Evolutionary conservation across 2,888 invertebrate species (phyloP).

Genomic region (Carpatolechia fugitivella): DNA sequence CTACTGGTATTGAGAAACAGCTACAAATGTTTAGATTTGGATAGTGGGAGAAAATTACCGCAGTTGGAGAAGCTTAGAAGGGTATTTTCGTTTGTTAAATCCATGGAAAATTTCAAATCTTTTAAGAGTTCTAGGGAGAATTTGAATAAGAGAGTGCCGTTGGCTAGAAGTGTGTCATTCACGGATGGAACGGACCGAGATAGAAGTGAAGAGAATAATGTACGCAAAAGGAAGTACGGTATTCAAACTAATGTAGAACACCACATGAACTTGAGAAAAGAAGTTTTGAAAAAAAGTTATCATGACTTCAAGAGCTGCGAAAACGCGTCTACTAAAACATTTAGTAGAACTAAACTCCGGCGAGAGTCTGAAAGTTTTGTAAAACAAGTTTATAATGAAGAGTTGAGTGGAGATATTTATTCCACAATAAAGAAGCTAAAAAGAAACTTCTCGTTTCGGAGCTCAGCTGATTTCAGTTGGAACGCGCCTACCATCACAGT

Average conservation of each 20-base stretch:
- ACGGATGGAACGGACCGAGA: conserved; percentile 28
- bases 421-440: conserved; percentile 32
- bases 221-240: conserved; percentile 45
- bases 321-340: conserved; percentile 33
- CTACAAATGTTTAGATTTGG: conserved; percentile 51
- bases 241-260: conserved; percentile 41
- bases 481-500: conserved; percentile 38
- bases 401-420: conserved; percentile 26
- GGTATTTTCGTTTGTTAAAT: conserved; percentile 54
- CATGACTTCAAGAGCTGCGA: conserved; percentile 51
- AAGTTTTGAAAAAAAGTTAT: conserved; percentile 48
- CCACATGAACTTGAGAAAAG: conserved; percentile 48
- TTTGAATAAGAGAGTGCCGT: conserved; percentile 29
- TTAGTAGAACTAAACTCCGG: conserved; percentile 24
- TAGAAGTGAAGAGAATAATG: conserved; percentile 25
- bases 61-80: conserved; percentile 57
- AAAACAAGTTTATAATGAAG: conserved; percentile 30
- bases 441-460: conserved; percentile 30
- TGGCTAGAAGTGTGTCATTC: conserved; percentile 45
- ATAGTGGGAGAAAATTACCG: conserved; percentile 44
- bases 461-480: conserved; percentile 21
- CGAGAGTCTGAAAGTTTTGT: conserved; percentile 30
- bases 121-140: conserved; percentile 33
- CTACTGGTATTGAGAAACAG: conserved; percentile 53
- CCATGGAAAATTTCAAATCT: conserved; percentile 41